phyloP scores from a whole-genome alignment of 2,888 invertebrate species.

The Aphrophora alni region DNA sequence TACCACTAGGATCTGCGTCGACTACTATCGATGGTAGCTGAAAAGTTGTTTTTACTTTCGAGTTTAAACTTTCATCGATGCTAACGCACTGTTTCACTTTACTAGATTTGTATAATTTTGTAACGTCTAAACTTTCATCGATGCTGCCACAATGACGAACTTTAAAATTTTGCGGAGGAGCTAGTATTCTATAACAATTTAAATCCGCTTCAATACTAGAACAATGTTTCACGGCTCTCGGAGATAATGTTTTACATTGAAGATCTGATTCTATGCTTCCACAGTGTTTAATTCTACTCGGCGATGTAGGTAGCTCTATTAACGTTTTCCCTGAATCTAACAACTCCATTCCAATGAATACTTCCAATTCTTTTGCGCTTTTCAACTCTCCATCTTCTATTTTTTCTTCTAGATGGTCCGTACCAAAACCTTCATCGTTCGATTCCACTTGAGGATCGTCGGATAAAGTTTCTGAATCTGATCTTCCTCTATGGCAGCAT shows the following conservation, averaged over 20 bases:
- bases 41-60: constrained; percentile 58
- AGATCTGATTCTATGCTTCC: constrained; percentile 46
- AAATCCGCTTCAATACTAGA: constrained; percentile 47
- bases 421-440: constrained; percentile 80
- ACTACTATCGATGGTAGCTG: constrained; percentile 69
- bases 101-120: constrained; percentile 51
- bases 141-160: constrained; percentile 39
- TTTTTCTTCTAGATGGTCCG: constrained; percentile 72
- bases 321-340: constrained; percentile 56
- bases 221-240: constrained; percentile 45
- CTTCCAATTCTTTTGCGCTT: constrained; percentile 69
- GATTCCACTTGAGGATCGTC: constrained; percentile 75
- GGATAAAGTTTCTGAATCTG: constrained; percentile 76
- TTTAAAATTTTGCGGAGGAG: constrained; percentile 37
- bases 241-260: constrained; percentile 33
- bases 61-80: constrained; percentile 25
- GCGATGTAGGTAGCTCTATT: constrained; percentile 35
- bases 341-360: constrained; percentile 58
- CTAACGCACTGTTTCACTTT: constrained; percentile 38
- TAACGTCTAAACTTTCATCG: constrained; percentile 19
- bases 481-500: constrained; percentile 64
- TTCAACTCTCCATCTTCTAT: constrained; percentile 74
- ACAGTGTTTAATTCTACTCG: constrained; percentile 43
- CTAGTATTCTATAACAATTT: constrained; percentile 44
- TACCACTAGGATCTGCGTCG: constrained; percentile 59